These are phyloP conservation scores for Sinopyrophorus schimmeli DNA, from an alignment of 2,888 invertebrate genomes.

Conservation along the genomic window DNA sequence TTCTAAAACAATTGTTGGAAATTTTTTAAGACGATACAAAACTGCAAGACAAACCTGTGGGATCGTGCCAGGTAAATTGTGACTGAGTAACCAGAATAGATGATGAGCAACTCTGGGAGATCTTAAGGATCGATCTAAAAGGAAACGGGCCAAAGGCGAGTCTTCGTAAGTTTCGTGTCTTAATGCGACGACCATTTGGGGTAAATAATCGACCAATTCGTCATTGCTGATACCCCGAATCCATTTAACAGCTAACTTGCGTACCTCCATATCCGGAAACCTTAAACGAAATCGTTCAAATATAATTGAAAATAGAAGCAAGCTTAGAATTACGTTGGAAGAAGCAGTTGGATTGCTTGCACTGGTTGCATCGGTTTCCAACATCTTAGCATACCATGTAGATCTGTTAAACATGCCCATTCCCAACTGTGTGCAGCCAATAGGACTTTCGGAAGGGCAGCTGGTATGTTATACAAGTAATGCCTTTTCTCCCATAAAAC, in stretches of 20 bases:
- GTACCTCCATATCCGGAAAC: constrained; percentile 89
- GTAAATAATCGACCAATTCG: constrained; percentile 87
- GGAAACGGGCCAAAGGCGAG: constrained; percentile 79
- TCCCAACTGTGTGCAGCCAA: constrained; percentile 91
- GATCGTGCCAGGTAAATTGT: constrained; percentile 77
- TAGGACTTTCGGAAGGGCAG: constrained; percentile 84
- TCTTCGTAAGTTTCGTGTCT: constrained; percentile 91
- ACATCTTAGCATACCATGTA: constrained; percentile 83
- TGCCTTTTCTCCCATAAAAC: constrained; percentile 94
- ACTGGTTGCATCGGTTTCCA: constrained; percentile 87
- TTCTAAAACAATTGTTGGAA: constrained; percentile 25
- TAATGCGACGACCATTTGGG: constrained; percentile 89
- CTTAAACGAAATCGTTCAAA: constrained; percentile 54
- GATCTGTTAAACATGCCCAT: constrained; percentile 81
- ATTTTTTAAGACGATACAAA: constrained; percentile 14
- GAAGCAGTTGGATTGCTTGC: constrained; percentile 86
- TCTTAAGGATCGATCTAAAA: constrained; percentile 79
- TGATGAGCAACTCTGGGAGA: constrained; percentile 93
- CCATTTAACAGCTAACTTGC: constrained; percentile 82
- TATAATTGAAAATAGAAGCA: constrained; percentile 3
- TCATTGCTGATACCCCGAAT: constrained; percentile 80
- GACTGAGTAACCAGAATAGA: constrained; percentile 90
- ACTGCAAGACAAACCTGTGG: constrained; percentile 67
- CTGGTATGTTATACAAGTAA: constrained; percentile 80
- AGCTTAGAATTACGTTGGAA: constrained; percentile 75